Evolutionary conservation across 1,140 invertebrate genomes (phyloP).

Genomic region (Drosophila nigromelanica): DNA sequence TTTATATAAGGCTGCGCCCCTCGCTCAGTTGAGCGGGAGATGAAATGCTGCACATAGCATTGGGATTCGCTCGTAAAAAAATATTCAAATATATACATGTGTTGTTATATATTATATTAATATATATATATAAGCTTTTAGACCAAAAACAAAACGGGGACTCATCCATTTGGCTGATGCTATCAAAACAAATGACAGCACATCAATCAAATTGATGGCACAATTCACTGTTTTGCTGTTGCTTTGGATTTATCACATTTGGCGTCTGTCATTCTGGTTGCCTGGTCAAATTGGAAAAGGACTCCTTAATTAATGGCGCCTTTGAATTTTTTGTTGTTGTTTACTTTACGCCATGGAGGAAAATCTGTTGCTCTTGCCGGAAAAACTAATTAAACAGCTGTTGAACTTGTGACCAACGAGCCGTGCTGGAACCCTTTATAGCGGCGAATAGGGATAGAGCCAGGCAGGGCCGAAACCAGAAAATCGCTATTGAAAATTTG

Average conservation of each 20-base stretch:
- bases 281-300: conserved; percentile 52
- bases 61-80: no score
- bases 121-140: conserved; percentile 6
- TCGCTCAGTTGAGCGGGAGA: no score
- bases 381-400: conserved; percentile 62
- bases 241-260: neutral
- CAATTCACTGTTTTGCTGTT: conserved; percentile 21
- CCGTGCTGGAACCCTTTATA: conserved; percentile 34
- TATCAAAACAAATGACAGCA: conserved; percentile 44
- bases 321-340: conserved; percentile 38
- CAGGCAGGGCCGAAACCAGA: conserved; percentile 8
- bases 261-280: conserved; percentile 14
- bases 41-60: no score
- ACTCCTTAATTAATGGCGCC: conserved; percentile 60
- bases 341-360: conserved; percentile 29
- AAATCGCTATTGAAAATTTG: conserved; percentile 64
- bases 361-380: conserved; percentile 57
- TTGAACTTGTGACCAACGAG: conserved; percentile 38
- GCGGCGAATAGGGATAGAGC: conserved; percentile 5
- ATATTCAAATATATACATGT: no score
- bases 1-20: no score
- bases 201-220: conserved; percentile 63
- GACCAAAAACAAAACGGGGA: neutral
- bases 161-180: conserved; percentile 21
- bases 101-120: no score